Percentiles rank a stretch among this genome's conserved stretches.
These are phyloP conservation scores for Psammodynastes pulverulentus DNA, from an alignment of 2,113 vertebrate genomes.

Conservation along the genomic window DNA sequence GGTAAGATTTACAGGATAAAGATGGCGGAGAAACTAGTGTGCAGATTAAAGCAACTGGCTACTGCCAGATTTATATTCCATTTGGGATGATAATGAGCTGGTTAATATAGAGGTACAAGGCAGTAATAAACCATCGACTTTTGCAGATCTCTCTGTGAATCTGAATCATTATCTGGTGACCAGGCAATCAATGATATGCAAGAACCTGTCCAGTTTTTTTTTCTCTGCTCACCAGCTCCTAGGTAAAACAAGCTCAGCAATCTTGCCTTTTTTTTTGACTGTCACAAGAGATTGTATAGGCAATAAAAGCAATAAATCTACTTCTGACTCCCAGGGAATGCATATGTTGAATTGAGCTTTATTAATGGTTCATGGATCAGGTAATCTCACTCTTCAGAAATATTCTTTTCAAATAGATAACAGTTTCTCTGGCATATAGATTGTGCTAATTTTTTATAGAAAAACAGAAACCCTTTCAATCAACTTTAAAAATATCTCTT, in stretches of 20 bases:
- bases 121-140: slow-evolving; percentile 67
- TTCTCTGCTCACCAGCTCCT: neutral
- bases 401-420: slow-evolving; percentile 3
- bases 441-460: slow-evolving; percentile 21
- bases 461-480: slow-evolving; percentile 14
- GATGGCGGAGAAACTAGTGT: neutral
- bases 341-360: slow-evolving; percentile 9
- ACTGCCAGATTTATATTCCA: slow-evolving; percentile 63
- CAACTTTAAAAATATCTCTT: neutral
- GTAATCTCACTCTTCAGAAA: slow-evolving; percentile 45
- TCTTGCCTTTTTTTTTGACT: slow-evolving; percentile 18
- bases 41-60: slow-evolving; percentile 50
- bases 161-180: slow-evolving; percentile 63
- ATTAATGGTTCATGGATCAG: slow-evolving; percentile 38
- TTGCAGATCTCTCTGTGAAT: slow-evolving; percentile 63
- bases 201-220: slow-evolving; percentile 18
- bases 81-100: slow-evolving; percentile 71
- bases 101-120: slow-evolving; percentile 70
- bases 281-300: slow-evolving; percentile 26
- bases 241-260: slow-evolving; percentile 42
- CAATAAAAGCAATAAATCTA: slow-evolving; percentile 43
- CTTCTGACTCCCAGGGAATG: neutral
- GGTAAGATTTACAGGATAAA: slow-evolving; percentile 42
- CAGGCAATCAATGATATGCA: slow-evolving; percentile 61
- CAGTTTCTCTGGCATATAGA: neutral